These are phyloP conservation scores for Pseudolaguvia tuberculata DNA, from an alignment of 2,113 vertebrate species.

Conservation along the genomic window DNA sequence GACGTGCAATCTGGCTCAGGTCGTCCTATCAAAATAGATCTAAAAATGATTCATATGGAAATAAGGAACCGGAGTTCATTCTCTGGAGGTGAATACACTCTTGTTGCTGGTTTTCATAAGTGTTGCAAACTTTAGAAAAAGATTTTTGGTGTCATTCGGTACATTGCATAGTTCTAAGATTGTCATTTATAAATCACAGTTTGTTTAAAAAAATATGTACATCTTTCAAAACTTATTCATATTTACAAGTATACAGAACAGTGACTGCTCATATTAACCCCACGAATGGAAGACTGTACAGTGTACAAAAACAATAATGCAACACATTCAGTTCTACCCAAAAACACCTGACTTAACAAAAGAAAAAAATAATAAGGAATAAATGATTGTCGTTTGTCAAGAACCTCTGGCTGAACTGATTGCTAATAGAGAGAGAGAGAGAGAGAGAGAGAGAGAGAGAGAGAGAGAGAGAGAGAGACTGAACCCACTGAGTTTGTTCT, in stretches of 20 bases:
- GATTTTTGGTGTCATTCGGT: conserved; percentile 21
- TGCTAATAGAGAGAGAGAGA: not conserved
- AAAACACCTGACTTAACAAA: conserved; percentile 28
- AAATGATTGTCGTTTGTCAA: conserved; percentile 62
- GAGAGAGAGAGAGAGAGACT: too few relatives aligned
- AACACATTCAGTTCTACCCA: not conserved
- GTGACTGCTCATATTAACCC: conserved; percentile 51
- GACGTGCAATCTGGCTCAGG: too few relatives aligned
- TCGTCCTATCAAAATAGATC: too few relatives aligned
- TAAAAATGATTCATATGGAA: not conserved
- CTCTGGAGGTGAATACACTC: not conserved
- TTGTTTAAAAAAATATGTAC: conserved; percentile 48
- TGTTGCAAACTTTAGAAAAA: not conserved
- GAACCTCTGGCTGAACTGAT: conserved; percentile 27
- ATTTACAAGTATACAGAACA: conserved; percentile 55
- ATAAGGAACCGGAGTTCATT: not conserved
- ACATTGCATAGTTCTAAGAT: conserved; percentile 69
- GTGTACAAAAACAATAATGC: conserved; percentile 6
- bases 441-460: not conserved
- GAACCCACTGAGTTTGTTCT: conserved; percentile 36
- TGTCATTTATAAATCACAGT: conserved; percentile 71
- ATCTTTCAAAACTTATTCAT: conserved; percentile 43
- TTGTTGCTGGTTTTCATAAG: not conserved
- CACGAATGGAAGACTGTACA: conserved; percentile 64
- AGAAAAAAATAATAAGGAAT: conserved; percentile 47